phyloP scores from a whole-genome alignment of 1,140 invertebrate genomes.

The Sinella curviseta region DNA sequence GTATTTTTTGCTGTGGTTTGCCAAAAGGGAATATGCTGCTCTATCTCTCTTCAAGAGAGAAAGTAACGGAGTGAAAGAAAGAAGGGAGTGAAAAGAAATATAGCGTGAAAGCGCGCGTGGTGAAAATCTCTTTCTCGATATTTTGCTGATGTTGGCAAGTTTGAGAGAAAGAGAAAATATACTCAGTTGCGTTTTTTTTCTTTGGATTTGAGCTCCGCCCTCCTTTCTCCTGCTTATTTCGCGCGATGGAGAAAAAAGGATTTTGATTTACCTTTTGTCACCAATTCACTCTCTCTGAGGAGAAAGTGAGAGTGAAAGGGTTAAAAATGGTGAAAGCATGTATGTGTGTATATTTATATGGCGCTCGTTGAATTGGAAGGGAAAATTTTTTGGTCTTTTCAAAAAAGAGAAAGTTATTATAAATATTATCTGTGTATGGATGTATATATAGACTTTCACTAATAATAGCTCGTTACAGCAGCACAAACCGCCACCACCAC shows the following conservation, averaged over 20 bases:
- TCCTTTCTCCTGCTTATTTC: not conserved
- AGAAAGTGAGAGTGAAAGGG: not conserved
- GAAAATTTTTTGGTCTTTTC: no score
- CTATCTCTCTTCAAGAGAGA: not conserved
- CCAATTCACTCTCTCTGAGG: not conserved
- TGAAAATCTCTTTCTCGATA: no score
- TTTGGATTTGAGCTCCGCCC: not conserved
- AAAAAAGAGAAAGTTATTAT: no score
- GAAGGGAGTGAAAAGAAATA: not conserved
- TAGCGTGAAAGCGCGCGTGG: not conserved
- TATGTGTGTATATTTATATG: no score
- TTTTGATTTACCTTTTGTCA: constrained; percentile 27
- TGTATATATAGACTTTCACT: no score
- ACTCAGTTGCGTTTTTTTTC: not conserved
- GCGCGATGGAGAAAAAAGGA: no score
- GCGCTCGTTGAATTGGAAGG: no score
- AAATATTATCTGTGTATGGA: no score
- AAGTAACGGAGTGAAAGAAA: not conserved
- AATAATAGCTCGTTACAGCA: no score
- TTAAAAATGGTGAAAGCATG: no score
- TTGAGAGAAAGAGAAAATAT: not conserved
- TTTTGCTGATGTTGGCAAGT: constrained; percentile 18
- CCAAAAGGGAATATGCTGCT: constrained; percentile 12
- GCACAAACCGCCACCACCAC: no score
- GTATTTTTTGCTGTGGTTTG: constrained; percentile 21